A percentile compares a stretch with the other conserved stretches of the same genome.
Evolutionary conservation across 1,140 invertebrate genomes (phyloP).

Genomic region (Aplysia californica): DNA sequence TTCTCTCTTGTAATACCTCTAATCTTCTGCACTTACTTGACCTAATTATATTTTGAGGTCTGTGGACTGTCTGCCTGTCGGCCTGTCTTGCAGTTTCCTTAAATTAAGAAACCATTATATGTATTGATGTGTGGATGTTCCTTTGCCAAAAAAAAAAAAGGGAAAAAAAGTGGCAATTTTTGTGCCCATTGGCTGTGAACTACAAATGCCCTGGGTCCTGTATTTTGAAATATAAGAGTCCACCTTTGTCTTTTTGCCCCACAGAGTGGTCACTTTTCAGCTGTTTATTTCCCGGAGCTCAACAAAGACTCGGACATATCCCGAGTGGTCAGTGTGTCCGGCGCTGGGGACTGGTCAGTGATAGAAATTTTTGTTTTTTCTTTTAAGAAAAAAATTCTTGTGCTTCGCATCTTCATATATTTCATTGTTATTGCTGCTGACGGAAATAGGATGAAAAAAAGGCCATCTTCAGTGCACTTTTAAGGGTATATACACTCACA

Average conservation of each 20-base stretch:
- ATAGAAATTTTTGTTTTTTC: background rate
- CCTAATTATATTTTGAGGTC: too few relatives aligned
- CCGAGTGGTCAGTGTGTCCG: conserved; percentile 13
- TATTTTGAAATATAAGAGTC: background rate
- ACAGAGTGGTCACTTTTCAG: background rate
- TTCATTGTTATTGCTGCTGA: background rate
- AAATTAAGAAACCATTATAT: background rate
- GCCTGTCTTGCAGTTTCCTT: too few relatives aligned
- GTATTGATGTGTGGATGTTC: too few relatives aligned
- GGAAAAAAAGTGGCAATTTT: background rate
- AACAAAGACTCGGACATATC: background rate
- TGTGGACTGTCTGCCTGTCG: too few relatives aligned
- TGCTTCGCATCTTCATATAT: background rate
- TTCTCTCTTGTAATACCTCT: too few relatives aligned
- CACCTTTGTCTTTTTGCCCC: background rate
- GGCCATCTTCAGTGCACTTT: too few relatives aligned
- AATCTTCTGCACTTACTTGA: too few relatives aligned
- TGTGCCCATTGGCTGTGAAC: too few relatives aligned
- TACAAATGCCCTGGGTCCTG: background rate
- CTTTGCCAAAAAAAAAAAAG: background rate
- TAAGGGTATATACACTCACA: background rate
- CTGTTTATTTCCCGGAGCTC: background rate
- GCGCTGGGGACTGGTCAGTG: conserved; percentile 17
- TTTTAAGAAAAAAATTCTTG: background rate
- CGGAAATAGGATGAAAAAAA: background rate